Conservation (phyloP, 1,140 invertebrate genomes). For the Pogonomyrmex californicus region DNA sequence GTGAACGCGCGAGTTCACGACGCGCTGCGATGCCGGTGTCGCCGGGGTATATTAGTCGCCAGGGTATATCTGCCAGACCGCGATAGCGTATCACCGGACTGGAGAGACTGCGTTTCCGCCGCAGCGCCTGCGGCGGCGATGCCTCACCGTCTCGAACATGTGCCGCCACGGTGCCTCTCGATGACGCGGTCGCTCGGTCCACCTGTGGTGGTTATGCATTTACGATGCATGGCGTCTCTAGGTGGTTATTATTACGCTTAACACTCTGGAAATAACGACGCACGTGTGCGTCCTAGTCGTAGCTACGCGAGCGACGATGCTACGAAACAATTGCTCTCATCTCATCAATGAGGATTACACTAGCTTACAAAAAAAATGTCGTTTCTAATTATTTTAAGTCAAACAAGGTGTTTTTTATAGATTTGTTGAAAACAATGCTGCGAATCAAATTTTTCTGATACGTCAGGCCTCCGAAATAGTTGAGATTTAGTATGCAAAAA, state of each 20-base stretch:
- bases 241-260: not conserved
- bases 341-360: too few relatives aligned
- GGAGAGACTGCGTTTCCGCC: slow-evolving; percentile 28
- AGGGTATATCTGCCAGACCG: slow-evolving; percentile 40
- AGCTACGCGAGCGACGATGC: not conserved
- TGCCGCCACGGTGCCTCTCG: slow-evolving; percentile 5
- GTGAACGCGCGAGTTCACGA: slow-evolving; percentile 38
- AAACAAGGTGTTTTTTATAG: too few relatives aligned
- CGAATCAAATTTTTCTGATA: too few relatives aligned
- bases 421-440: too few relatives aligned
- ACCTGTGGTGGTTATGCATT: slow-evolving; percentile 16
- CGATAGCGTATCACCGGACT: slow-evolving; percentile 41
- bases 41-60: slow-evolving; percentile 43
- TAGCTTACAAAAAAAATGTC: too few relatives aligned
- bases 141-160: slow-evolving; percentile 48
- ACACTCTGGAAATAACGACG: not conserved
- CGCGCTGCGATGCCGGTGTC: slow-evolving; percentile 26
- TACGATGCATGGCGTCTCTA: slow-evolving; percentile 2
- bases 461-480: too few relatives aligned
- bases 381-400: too few relatives aligned
- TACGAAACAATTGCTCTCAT: not conserved
- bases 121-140: slow-evolving; percentile 20
- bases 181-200: slow-evolving; percentile 1
- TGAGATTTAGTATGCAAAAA: too few relatives aligned
- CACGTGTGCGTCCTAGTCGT: not conserved